Evolutionary conservation across 2,888 invertebrate species (phyloP).

Genomic region (Hemistola chrysoprasaria): DNA sequence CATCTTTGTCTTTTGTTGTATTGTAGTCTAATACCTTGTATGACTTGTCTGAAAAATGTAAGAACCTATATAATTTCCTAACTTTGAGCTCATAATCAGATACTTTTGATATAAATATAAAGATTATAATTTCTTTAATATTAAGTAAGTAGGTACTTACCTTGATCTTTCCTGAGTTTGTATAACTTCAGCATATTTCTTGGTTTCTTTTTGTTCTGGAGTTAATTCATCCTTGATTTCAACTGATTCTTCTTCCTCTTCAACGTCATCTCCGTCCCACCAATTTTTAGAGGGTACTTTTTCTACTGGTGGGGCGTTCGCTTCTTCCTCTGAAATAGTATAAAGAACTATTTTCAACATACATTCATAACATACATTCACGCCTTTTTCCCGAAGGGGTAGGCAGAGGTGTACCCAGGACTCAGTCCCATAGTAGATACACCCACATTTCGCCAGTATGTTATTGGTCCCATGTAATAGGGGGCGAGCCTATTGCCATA

Average conservation of each 20-base stretch:
- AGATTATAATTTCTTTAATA: background rate
- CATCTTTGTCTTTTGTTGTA: constrained; percentile 46
- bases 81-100: too few relatives aligned
- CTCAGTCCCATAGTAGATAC: too few relatives aligned
- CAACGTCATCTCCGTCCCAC: constrained; percentile 39
- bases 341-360: background rate
- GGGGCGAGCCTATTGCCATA: too few relatives aligned
- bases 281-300: constrained; percentile 26
- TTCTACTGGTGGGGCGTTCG: constrained; percentile 3
- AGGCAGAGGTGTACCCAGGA: too few relatives aligned
- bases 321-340: constrained; percentile 12
- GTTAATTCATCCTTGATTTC: constrained; percentile 38
- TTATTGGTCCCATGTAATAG: too few relatives aligned
- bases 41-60: constrained; percentile 44
- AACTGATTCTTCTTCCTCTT: constrained; percentile 8
- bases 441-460: too few relatives aligned
- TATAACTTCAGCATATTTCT: constrained; percentile 44
- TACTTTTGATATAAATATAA: too few relatives aligned
- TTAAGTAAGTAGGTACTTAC: constrained; percentile 30
- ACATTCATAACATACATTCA: too few relatives aligned
- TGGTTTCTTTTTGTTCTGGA: constrained; percentile 42
- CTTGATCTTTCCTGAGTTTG: constrained; percentile 60
- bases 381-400: too few relatives aligned
- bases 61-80: background rate
- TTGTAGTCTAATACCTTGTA: constrained; percentile 21